These are phyloP conservation scores for Ochotona princeps DNA, from an alignment of 2,113 vertebrate genomes.

Conservation along the genomic window DNA sequence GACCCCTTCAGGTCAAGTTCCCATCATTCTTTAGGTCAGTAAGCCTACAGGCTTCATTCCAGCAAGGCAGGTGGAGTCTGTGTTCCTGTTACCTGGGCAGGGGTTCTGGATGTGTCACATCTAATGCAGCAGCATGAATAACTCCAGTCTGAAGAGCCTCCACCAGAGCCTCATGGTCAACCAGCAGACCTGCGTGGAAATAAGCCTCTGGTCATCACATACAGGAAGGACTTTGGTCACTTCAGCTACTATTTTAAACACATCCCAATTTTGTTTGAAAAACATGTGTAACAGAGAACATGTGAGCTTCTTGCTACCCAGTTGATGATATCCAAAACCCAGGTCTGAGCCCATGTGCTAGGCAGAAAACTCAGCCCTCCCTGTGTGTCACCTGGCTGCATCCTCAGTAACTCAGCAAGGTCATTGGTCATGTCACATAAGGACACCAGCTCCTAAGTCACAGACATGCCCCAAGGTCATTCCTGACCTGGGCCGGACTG, in stretches of 20 bases:
- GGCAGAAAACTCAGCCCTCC: not conserved
- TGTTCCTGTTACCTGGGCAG: constrained; percentile 84
- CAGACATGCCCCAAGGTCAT: not conserved
- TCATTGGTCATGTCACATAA: not conserved
- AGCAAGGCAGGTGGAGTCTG: not conserved
- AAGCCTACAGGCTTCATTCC: too few species aligned
- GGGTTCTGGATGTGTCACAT: constrained; percentile 87
- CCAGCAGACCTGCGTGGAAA: constrained; percentile 80
- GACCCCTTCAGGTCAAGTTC: too few species aligned
- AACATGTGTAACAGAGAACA: not conserved
- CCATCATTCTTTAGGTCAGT: too few species aligned
- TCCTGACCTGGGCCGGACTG: not conserved
- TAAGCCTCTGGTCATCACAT: not conserved
- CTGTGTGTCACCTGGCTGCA: not conserved
- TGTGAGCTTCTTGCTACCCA: not conserved
- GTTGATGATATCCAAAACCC: too few species aligned
- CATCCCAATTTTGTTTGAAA: not conserved
- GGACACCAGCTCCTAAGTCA: not conserved
- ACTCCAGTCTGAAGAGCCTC: constrained; percentile 82
- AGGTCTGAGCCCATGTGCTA: not conserved
- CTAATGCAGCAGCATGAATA: constrained; percentile 82
- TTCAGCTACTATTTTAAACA: not conserved
- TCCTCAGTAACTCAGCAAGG: not conserved
- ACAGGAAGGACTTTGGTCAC: too few species aligned
- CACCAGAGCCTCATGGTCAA: constrained; percentile 87